Evolutionary conservation across 2,888 invertebrate species (phyloP).

Genomic region (Drosophila fungiperda): DNA sequence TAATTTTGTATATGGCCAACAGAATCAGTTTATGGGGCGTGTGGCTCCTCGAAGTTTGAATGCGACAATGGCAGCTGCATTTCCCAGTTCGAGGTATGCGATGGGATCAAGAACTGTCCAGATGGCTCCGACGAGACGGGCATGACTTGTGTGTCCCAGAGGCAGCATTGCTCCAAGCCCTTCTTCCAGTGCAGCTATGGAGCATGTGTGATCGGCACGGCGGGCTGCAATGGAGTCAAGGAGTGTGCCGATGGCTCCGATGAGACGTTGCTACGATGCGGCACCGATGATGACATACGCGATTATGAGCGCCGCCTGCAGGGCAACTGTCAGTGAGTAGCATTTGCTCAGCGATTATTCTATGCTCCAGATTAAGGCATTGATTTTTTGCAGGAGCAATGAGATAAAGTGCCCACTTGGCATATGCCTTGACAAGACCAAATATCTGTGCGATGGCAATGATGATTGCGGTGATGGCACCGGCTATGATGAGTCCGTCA

Average conservation of each 20-base stretch:
- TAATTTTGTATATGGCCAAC: background rate
- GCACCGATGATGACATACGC: conserved; percentile 46
- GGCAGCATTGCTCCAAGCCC: conserved; percentile 62
- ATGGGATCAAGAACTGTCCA: conserved; percentile 74
- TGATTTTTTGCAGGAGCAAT: conserved; percentile 36
- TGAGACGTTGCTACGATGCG: conserved; percentile 61
- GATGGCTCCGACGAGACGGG: conserved; percentile 82
- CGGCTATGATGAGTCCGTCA: conserved; percentile 61
- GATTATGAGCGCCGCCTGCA: conserved; percentile 26
- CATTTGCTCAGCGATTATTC: background rate
- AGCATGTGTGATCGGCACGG: conserved; percentile 73
- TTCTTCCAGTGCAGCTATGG: conserved; percentile 84
- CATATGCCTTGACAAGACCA: conserved; percentile 63
- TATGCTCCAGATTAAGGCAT: background rate
- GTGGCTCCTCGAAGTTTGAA: conserved; percentile 60
- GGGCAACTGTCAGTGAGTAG: conserved; percentile 62
- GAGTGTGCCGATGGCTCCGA: conserved; percentile 71
- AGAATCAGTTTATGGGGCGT: conserved; percentile 42
- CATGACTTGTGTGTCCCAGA: conserved; percentile 67
- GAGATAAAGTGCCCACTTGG: conserved; percentile 70
- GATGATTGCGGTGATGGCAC: conserved; percentile 69
- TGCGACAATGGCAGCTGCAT: conserved; percentile 82
- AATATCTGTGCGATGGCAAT: conserved; percentile 55
- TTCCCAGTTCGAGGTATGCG: conserved; percentile 63
- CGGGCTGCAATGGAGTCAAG: conserved; percentile 48